These are phyloP conservation scores for Amblyopsis rosae DNA, from an alignment of 2,113 vertebrate species.

Conservation along the genomic window DNA sequence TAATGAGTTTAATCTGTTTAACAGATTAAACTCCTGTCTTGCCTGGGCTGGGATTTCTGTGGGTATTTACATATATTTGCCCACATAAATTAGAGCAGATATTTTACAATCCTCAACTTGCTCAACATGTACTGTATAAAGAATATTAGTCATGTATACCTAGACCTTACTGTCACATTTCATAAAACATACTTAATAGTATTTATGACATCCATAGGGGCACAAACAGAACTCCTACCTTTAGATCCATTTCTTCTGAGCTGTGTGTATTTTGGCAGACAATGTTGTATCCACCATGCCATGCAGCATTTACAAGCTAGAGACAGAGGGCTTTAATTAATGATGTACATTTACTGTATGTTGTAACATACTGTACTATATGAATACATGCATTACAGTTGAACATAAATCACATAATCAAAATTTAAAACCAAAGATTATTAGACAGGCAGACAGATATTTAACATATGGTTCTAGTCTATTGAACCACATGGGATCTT, in stretches of 20 bases:
- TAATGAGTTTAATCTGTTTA: neutral
- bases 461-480: too few relatives aligned
- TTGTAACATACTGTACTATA: neutral
- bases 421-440: neutral
- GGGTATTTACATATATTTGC: slow-evolving; percentile 38
- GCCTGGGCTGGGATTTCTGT: slow-evolving; percentile 42
- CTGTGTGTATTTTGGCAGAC: slow-evolving; percentile 92
- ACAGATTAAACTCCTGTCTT: slow-evolving; percentile 46
- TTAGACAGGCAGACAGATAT: neutral
- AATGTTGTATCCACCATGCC: slow-evolving; percentile 88
- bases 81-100: slow-evolving; percentile 25
- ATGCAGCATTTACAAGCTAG: slow-evolving; percentile 86
- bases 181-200: neutral
- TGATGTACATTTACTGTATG: too few relatives aligned
- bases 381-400: neutral
- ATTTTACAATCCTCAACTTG: neutral
- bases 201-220: neutral
- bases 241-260: slow-evolving; percentile 84
- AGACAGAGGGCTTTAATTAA: slow-evolving; percentile 25
- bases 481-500: too few relatives aligned
- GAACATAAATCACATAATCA: neutral
- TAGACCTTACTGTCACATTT: neutral
- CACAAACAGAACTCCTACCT: slow-evolving; percentile 73
- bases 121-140: neutral
- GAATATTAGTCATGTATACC: neutral